Conservation (phyloP, 2,888 invertebrate genomes). For the Dexiosoma caninum region DNA sequence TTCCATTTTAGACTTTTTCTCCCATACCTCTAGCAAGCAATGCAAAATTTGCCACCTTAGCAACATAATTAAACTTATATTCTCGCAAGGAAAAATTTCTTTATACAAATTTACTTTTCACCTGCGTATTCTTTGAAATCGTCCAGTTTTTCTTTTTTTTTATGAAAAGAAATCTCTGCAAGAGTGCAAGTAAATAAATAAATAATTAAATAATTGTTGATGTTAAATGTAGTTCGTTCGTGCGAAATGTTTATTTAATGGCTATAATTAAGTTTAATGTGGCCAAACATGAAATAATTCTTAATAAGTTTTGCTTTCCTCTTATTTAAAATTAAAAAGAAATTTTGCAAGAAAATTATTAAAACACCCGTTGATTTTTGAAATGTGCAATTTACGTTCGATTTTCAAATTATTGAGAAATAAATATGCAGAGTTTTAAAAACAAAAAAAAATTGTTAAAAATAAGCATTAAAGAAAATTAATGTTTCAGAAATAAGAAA, state of each 20-base stretch:
- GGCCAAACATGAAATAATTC: background rate
- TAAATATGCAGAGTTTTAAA: too few relatives aligned
- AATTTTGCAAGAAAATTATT: slow-evolving; percentile 3
- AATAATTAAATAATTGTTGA: background rate
- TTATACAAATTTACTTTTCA: background rate
- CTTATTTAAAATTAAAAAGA: background rate
- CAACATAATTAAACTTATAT: too few relatives aligned
- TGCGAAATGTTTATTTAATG: background rate
- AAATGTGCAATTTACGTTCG: slow-evolving; percentile 23
- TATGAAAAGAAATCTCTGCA: background rate
- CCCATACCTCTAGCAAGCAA: too few relatives aligned
- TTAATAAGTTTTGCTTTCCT: background rate
- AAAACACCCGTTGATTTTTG: slow-evolving; percentile 14
- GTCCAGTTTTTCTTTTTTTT: slow-evolving; percentile 19
- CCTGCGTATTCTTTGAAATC: background rate
- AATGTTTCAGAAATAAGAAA: too few relatives aligned
- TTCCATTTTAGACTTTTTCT: too few relatives aligned
- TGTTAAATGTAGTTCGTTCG: background rate
- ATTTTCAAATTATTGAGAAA: background rate
- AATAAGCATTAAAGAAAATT: too few relatives aligned
- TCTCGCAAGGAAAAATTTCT: background rate
- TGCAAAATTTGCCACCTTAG: too few relatives aligned
- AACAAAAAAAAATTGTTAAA: too few relatives aligned
- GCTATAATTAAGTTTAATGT: slow-evolving; percentile 8
- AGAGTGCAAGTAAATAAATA: slow-evolving; percentile 12